A percentile compares a stretch with the other conserved stretches of the same genome.
phyloP scores from a whole-genome alignment of 2,113 vertebrate genomes.

The Myrmecobius fasciatus region DNA sequence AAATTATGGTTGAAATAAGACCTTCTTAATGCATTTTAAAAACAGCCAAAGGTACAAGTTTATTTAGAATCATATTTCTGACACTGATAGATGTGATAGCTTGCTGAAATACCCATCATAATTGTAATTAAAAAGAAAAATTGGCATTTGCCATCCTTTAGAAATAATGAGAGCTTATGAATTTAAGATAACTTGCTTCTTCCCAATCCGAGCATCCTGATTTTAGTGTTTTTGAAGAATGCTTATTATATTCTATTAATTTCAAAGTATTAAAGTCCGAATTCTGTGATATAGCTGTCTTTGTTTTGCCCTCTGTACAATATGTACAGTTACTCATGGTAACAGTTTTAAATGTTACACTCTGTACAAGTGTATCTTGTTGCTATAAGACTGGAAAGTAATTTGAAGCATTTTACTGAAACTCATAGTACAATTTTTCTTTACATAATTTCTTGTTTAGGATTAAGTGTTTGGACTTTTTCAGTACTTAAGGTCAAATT shows the following conservation, averaged over 20 bases:
- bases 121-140: constrained; percentile 19
- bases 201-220: neutral
- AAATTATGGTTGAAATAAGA: constrained; percentile 44
- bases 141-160: constrained; percentile 1
- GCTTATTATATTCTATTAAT: neutral
- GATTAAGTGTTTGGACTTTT: neutral
- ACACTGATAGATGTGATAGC: neutral
- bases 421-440: rapidly evolving
- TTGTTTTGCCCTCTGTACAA: neutral
- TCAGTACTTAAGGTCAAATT: neutral
- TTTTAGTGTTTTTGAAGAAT: neutral
- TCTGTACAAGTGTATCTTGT: neutral
- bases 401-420: neutral
- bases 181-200: neutral
- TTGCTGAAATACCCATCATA: constrained; percentile 20
- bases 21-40: constrained; percentile 35
- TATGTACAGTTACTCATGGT: neutral
- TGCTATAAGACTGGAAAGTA: neutral
- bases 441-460: constrained; percentile 1
- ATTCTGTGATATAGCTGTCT: neutral
- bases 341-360: neutral
- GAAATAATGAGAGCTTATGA: constrained; percentile 12
- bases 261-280: neutral
- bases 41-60: neutral
- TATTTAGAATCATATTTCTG: constrained; percentile 14